Conservation (phyloP, 1,140 invertebrate genomes). For the Caenorhabditis briggsae region DNA sequence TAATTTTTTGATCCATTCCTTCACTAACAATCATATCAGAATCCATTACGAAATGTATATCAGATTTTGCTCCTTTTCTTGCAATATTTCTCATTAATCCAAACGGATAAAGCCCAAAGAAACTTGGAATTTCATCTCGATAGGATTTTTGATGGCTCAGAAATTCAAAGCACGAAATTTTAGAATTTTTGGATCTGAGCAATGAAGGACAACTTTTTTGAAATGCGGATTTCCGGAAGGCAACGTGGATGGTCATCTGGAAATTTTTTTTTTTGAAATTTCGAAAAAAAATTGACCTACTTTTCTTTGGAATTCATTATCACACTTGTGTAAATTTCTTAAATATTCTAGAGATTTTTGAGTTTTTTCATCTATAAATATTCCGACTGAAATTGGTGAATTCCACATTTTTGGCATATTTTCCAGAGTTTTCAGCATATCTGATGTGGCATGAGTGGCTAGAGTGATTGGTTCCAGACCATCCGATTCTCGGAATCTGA, state of each 20-base stretch:
- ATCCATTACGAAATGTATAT: slow-evolving; percentile 19
- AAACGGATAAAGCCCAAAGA: not conserved
- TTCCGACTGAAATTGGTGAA: not conserved
- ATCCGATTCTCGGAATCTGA: slow-evolving; percentile 2
- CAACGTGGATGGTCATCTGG: slow-evolving; percentile 13
- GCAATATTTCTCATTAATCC: slow-evolving; percentile 33
- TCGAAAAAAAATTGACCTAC: not conserved
- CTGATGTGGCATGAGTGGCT: not conserved
- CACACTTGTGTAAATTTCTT: not conserved
- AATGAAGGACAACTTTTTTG: not conserved
- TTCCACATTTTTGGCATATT: not conserved
- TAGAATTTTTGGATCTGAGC: too few species aligned
- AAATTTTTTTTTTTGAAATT: not conserved
- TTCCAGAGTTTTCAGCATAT: not conserved
- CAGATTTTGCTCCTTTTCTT: not conserved
- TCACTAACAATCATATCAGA: not conserved
- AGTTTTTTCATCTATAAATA: not conserved
- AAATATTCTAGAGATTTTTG: not conserved
- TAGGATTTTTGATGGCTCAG: not conserved
- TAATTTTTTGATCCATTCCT: not conserved
- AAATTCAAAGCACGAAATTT: too few species aligned
- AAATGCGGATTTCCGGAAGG: not conserved
- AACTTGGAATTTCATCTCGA: not conserved
- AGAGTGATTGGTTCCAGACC: slow-evolving; percentile 11
- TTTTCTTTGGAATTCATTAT: not conserved